Evolutionary conservation across 2,888 invertebrate genomes (phyloP).

Genomic region (Clivina fossor): DNA sequence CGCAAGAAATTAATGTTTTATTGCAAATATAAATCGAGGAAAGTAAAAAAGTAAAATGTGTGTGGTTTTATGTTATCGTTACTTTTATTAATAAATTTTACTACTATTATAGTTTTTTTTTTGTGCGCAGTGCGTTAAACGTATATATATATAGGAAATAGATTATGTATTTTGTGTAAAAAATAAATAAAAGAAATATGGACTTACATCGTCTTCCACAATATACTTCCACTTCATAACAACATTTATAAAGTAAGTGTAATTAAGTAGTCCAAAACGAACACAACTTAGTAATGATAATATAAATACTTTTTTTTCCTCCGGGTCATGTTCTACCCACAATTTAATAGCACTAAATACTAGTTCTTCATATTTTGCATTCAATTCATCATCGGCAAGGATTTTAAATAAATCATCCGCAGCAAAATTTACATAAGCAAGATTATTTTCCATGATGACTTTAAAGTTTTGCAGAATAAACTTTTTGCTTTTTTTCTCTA

Average conservation of each 20-base stretch:
- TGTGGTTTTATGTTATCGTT: too few species aligned
- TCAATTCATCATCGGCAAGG: conserved; percentile 70
- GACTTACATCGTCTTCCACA: conserved; percentile 56
- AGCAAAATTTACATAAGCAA: conserved; percentile 64
- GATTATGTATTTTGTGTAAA: too few species aligned
- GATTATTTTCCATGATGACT: conserved; percentile 63
- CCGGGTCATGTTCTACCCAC: conserved; percentile 67
- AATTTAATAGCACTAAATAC: conserved; percentile 73
- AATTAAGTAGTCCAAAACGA: conserved; percentile 64
- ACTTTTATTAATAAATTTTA: too few species aligned
- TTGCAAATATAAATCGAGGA: too few species aligned
- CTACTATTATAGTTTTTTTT: too few species aligned
- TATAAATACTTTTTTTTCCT: conserved; percentile 58
- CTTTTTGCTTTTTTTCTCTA: conserved; percentile 60
- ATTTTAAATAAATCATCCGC: conserved; percentile 65
- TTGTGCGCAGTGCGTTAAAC: too few species aligned
- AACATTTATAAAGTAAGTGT: conserved; percentile 46
- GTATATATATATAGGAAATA: too few species aligned
- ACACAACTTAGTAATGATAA: conserved; percentile 65
- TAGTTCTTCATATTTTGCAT: conserved; percentile 70
- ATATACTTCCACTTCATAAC: conserved; percentile 60
- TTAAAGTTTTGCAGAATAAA: conserved; percentile 21
- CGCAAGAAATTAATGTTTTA: too few species aligned
- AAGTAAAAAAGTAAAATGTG: too few species aligned
- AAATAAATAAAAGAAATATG: too few species aligned